These are phyloP conservation scores for Phenganax marumi DNA, from an alignment of 92 coral and sea anemone genomes.

Conservation along the genomic window DNA sequence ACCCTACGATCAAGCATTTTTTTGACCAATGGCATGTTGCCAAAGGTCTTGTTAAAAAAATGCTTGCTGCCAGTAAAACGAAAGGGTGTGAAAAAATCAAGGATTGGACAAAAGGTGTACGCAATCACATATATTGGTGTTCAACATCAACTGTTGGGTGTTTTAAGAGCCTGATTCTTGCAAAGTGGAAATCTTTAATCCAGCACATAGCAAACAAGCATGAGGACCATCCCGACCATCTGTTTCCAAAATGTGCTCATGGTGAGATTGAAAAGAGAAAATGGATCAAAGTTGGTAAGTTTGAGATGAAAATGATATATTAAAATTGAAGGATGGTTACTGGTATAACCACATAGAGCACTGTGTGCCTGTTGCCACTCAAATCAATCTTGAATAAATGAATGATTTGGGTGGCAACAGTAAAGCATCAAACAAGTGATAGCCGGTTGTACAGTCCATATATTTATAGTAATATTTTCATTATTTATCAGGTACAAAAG, in stretches of 20 bases:
- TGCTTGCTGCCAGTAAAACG: conserved; percentile 45
- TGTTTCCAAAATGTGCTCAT: conserved; percentile 33
- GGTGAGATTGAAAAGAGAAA: conserved; percentile 46
- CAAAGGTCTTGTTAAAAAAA: conserved; percentile 50
- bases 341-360: conserved; percentile 12
- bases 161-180: conserved; percentile 26
- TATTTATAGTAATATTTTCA: conserved; percentile 7
- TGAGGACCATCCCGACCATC: conserved; percentile 19
- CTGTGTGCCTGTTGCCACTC: conserved; percentile 27
- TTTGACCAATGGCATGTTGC: conserved; percentile 51
- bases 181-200: conserved; percentile 34
- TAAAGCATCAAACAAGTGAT: conserved; percentile 3
- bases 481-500: conserved; percentile 29
- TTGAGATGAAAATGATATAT: conserved; percentile 15
- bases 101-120: conserved; percentile 32
- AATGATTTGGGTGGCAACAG: conserved; percentile 16
- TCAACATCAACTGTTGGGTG: conserved; percentile 30
- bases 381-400: conserved; percentile 15
- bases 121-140: conserved; percentile 28
- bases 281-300: conserved; percentile 43
- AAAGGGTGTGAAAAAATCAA: conserved; percentile 29
- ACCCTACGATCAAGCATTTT: conserved; percentile 44
- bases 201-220: conserved; percentile 26
- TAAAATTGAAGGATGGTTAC: conserved; percentile 16
- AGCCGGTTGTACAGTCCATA: conserved; percentile 18